These are phyloP conservation scores for Chionodraco myersi DNA, from an alignment of 2,113 vertebrate species.

Conservation along the genomic window DNA sequence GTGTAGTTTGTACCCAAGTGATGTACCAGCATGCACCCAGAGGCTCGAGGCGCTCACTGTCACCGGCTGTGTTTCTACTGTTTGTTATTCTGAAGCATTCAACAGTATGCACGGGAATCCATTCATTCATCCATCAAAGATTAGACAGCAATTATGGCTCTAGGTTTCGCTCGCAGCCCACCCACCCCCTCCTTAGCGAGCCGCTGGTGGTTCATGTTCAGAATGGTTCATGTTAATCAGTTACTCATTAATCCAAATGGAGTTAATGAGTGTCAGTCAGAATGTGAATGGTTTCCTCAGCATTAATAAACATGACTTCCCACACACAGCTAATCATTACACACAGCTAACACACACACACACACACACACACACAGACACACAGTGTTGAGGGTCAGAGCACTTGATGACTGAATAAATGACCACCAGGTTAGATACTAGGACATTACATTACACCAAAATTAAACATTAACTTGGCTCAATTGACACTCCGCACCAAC, in stretches of 20 bases:
- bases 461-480: slow-evolving; percentile 7
- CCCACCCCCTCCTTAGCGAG: slow-evolving; percentile 19
- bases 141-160: slow-evolving; percentile 50
- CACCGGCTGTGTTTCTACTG: slow-evolving; percentile 6
- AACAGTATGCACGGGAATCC: slow-evolving; percentile 48
- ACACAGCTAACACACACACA: too few relatives aligned
- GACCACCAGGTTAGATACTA: not conserved
- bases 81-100: slow-evolving; percentile 45
- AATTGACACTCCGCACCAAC: not conserved
- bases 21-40: not conserved
- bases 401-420: slow-evolving; percentile 21
- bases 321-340: too few relatives aligned
- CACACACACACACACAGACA: not conserved
- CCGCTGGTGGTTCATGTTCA: slow-evolving; percentile 40
- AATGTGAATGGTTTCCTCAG: slow-evolving; percentile 57
- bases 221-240: slow-evolving; percentile 66
- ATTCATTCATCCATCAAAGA: slow-evolving; percentile 62
- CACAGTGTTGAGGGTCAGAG: slow-evolving; percentile 9
- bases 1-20: slow-evolving; percentile 4
- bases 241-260: slow-evolving; percentile 71
- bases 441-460: not conserved
- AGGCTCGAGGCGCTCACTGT: slow-evolving; percentile 20
- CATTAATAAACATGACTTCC: slow-evolving; percentile 55
- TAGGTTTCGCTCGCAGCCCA: slow-evolving; percentile 2
- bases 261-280: slow-evolving; percentile 69